Evolutionary conservation across 2,888 invertebrate genomes (phyloP).

Genomic region (Megamerina dolium): DNA sequence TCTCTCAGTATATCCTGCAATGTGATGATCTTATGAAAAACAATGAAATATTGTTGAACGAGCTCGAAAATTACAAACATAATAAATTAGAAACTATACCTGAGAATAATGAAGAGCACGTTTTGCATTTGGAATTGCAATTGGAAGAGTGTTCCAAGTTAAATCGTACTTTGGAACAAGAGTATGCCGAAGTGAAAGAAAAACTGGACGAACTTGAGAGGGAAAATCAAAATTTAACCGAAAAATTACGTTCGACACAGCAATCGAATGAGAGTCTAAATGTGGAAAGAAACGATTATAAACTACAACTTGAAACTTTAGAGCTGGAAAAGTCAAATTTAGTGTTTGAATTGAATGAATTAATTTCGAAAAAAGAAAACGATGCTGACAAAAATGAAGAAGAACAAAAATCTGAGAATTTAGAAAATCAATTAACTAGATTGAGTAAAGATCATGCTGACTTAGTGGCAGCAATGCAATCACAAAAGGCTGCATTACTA

Average conservation of each 20-base stretch:
- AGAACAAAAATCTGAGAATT: constrained; percentile 25
- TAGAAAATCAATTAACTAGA: constrained; percentile 31
- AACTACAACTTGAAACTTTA: constrained; percentile 32
- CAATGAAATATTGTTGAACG: constrained; percentile 63
- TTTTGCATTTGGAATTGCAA: constrained; percentile 59
- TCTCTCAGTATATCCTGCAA: constrained; percentile 55
- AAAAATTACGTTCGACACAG: constrained; percentile 33
- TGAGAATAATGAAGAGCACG: constrained; percentile 66
- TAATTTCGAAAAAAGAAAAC: constrained; percentile 28
- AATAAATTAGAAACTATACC: constrained; percentile 63
- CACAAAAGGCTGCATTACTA: constrained; percentile 26
- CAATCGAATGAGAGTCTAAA: constrained; percentile 34
- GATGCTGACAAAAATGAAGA: constrained; percentile 21
- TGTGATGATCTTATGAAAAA: constrained; percentile 64
- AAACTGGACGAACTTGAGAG: constrained; percentile 50
- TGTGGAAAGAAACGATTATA: constrained; percentile 32
- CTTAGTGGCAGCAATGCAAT: constrained; percentile 30
- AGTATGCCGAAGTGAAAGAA: constrained; percentile 55
- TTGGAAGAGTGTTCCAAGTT: constrained; percentile 57
- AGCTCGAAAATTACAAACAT: constrained; percentile 57
- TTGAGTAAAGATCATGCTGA: constrained; percentile 34
- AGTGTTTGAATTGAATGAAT: constrained; percentile 35
- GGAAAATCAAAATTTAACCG: constrained; percentile 29
- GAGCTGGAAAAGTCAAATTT: constrained; percentile 38
- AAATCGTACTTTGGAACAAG: constrained; percentile 58